A percentile compares a stretch with the other conserved stretches of the same genome.
Conservation (phyloP, 1,140 invertebrate genomes). For the Drosophila orena region DNA sequence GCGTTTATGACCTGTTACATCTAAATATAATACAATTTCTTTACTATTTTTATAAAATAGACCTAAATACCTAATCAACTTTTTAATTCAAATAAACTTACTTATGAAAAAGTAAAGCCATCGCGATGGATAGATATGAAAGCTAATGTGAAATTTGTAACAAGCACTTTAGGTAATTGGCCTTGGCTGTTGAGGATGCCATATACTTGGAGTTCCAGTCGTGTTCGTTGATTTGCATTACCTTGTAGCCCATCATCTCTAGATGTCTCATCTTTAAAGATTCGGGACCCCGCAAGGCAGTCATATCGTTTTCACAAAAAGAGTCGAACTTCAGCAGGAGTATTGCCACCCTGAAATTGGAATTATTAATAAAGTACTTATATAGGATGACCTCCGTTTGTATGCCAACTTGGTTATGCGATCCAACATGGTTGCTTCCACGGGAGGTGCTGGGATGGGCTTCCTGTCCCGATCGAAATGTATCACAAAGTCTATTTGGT, state of each 20-base stretch:
- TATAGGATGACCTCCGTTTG: neutral
- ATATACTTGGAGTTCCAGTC: slow-evolving; percentile 86
- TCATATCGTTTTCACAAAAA: slow-evolving; percentile 83
- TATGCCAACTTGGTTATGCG: slow-evolving; percentile 73
- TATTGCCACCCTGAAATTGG: slow-evolving; percentile 81
- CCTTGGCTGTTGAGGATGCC: slow-evolving; percentile 77
- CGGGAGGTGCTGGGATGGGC: slow-evolving; percentile 52
- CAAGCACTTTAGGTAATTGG: slow-evolving; percentile 83
- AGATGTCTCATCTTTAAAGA: slow-evolving; percentile 86
- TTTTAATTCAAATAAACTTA: neutral
- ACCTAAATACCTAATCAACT: neutral
- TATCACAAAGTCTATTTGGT: slow-evolving; percentile 84
- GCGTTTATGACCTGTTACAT: neutral
- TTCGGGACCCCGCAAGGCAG: slow-evolving; percentile 83
- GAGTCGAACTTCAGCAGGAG: slow-evolving; percentile 79
- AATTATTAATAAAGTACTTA: neutral
- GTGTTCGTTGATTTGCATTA: slow-evolving; percentile 85
- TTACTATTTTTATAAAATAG: slow-evolving; percentile 2
- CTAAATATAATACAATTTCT: slow-evolving; percentile 4
- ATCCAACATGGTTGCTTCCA: slow-evolving; percentile 72
- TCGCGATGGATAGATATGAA: neutral
- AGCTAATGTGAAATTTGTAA: slow-evolving; percentile 64
- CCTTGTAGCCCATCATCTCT: slow-evolving; percentile 87
- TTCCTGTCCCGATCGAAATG: slow-evolving; percentile 73
- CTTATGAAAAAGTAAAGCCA: neutral